Evolutionary conservation across 2,113 vertebrate genomes (phyloP), one percentile per base, ranked within the genome.

Genomic region (Calcarius ornatus): DNA sequence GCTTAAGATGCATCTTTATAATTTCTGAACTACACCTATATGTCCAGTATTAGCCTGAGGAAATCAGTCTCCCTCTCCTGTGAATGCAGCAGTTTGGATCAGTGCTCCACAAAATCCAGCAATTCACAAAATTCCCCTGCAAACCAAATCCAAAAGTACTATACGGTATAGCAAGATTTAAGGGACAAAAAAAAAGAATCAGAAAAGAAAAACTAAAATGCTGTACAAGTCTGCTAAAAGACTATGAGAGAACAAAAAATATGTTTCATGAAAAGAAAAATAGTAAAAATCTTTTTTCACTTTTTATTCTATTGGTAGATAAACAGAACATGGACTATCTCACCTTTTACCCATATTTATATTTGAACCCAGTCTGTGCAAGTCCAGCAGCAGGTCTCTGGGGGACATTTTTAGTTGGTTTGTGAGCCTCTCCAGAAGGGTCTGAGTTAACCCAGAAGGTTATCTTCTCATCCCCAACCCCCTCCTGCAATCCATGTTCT

Each of bases 1-100:
- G 5, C 15, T 59, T 33, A 71, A 51, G 28, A 30, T 5, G 1
- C 3, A 24, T 2, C 12, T 61, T 83, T 9, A 45, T 12, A 0
- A 6, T 25, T 78, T 86, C 27, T 73, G 64, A 79, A 38, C 17
- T 4, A 22, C 27, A 50, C 1, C 1, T 24, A 11, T 30, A 8
- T 14, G 21, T 10, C 27, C 31, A 63, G 22, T 4, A 5, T 9
- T 8, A 45, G 21, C 15, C 1, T 60, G 30, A 54, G 27, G 22
- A 79, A 12, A 66, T 11, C 30, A 30, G 9, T 3, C 13, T 65
- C 43, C n/a, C 24, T 11, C 16, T 59, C 7, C 37, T 15, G 5
- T 20, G 38, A 71, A 18, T 2, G 10, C 3, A 47, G 70, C 5
- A 15, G 20, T 2, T 4, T 4, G 0, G 11, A 76, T 8, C 40